Conservation (phyloP, 2,113 vertebrate species). For the Marmota flaviventris region DNA sequence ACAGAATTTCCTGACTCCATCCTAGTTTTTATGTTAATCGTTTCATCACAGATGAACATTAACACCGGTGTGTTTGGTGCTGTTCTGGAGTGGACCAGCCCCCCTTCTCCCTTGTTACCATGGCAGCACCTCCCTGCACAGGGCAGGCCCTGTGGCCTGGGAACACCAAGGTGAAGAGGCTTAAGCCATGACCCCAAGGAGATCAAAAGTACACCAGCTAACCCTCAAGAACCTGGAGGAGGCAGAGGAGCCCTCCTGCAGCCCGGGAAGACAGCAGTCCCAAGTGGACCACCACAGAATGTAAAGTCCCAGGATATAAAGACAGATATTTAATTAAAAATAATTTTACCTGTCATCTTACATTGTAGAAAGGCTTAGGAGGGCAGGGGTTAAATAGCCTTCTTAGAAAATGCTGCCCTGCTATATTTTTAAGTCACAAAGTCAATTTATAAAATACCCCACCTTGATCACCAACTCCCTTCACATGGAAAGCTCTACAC, state of each 20-base stretch:
- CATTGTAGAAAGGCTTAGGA: neutral
- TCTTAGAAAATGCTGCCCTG: constrained; percentile 6
- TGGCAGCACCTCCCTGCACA: neutral
- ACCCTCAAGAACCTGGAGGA: neutral
- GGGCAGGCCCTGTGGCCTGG: no score
- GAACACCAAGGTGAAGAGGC: neutral
- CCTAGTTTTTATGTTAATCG: no score
- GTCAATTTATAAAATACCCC: neutral
- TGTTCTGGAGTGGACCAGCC: rapidly evolving
- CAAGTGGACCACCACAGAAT: rapidly evolving
- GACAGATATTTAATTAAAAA: neutral
- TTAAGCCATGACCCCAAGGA: rapidly evolving
- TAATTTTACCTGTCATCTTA: neutral
- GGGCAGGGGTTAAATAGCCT: neutral
- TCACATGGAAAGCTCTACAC: no score
- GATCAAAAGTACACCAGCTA: rapidly evolving
- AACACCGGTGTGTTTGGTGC: rapidly evolving
- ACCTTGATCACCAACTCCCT: neutral
- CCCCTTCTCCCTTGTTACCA: no score
- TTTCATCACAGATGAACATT: no score
- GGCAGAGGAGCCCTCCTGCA: neutral
- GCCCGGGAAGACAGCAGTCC: rapidly evolving
- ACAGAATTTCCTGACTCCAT: neutral
- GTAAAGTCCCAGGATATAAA: rapidly evolving
- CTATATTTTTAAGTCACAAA: neutral